Evolutionary conservation across 2,113 vertebrate genomes (phyloP).

Genomic region (Aldabrachelys gigantea): DNA sequence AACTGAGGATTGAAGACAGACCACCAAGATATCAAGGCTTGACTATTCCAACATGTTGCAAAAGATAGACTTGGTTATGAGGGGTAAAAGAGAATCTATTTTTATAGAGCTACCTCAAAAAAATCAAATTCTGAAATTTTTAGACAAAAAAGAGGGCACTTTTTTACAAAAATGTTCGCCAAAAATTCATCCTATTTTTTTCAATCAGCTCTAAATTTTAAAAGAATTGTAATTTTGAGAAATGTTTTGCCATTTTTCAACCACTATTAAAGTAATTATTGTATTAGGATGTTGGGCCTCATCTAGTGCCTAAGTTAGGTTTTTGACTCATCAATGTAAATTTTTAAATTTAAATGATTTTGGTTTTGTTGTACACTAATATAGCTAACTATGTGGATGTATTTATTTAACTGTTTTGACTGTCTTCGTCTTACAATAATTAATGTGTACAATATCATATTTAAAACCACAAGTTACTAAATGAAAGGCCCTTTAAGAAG

Average conservation of each 20-base stretch:
- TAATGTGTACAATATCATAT: not conserved
- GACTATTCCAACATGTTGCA: not conserved
- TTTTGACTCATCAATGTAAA: not conserved
- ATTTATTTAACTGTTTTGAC: not conserved
- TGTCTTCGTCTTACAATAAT: not conserved
- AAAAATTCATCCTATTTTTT: not conserved
- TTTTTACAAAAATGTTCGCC: not conserved
- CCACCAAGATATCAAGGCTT: not conserved
- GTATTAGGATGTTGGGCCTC: not conserved
- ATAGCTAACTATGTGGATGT: not conserved
- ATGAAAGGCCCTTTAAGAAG: not conserved
- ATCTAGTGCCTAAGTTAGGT: not conserved
- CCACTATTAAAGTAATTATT: not conserved
- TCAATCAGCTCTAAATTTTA: not conserved
- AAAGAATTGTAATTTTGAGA: not conserved
- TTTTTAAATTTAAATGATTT: constrained; percentile 26
- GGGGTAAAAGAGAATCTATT: not conserved
- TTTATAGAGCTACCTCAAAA: not conserved
- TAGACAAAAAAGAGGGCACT: not conserved
- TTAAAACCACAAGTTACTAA: constrained; percentile 15
- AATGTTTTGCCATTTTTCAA: no score
- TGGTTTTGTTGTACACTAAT: not conserved
- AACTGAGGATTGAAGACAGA: not conserved
- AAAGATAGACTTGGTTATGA: not conserved
- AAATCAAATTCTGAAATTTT: not conserved